phyloP scores from a whole-genome alignment of 2,888 invertebrate species.

The Caenorhabditis zanzibari region DNA sequence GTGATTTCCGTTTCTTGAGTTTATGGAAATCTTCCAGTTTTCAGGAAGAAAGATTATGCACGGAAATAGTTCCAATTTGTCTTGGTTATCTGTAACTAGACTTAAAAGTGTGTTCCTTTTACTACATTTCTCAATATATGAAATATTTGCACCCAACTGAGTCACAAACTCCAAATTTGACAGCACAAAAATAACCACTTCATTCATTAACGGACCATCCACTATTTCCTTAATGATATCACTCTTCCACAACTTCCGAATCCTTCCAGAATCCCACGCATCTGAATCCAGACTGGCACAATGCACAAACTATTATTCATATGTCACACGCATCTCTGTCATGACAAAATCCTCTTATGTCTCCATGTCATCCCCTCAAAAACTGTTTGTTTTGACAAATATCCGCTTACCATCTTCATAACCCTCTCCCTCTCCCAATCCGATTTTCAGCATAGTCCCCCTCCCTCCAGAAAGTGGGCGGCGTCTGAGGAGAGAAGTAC shows the following conservation, averaged over 20 bases:
- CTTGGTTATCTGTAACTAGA: too few relatives aligned
- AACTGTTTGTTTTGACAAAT: conserved; percentile 24
- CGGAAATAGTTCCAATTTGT: too few relatives aligned
- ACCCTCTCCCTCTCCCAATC: background rate
- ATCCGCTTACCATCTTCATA: conserved; percentile 43
- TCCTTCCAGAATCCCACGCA: conserved; percentile 27
- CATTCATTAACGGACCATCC: background rate
- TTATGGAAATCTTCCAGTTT: background rate
- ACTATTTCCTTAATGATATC: conserved; percentile 10
- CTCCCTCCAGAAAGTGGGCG: conserved; percentile 34
- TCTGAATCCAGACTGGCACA: background rate
- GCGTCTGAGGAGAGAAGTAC: conserved; percentile 41
- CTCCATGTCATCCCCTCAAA: conserved; percentile 16
- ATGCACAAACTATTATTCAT: conserved; percentile 12
- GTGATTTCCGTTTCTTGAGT: background rate
- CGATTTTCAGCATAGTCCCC: conserved; percentile 18
- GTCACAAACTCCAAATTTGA: too few relatives aligned
- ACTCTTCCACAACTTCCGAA: background rate
- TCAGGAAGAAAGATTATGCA: conserved; percentile 30
- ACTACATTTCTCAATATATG: too few relatives aligned
- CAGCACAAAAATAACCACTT: background rate
- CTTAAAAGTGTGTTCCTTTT: background rate
- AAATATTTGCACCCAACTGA: too few relatives aligned
- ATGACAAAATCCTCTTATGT: conserved; percentile 47
- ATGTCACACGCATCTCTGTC: conserved; percentile 38